Conservation (phyloP, 2,797 vertebrate species). For the Mormyrus hasselquistii region DNA sequence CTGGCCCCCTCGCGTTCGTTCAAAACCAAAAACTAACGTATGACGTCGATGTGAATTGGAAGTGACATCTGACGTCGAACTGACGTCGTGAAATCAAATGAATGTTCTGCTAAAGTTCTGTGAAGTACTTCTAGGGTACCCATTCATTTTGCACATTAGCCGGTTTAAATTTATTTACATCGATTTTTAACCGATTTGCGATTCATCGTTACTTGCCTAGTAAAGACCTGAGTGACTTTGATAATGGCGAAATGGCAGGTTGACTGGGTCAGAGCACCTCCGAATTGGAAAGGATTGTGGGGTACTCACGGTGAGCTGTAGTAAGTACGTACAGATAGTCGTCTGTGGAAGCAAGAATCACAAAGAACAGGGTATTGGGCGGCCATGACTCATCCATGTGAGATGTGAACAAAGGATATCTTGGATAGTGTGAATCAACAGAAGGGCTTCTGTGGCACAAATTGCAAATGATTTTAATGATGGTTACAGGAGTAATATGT, state of each 20-base stretch:
- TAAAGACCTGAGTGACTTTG: not conserved
- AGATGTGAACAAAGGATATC: not conserved
- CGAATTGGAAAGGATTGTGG: not conserved
- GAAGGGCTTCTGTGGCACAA: not conserved
- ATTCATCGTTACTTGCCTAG: no score
- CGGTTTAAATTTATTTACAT: no score
- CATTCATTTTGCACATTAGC: no score
- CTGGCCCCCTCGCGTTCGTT: no score
- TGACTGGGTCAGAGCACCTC: not conserved
- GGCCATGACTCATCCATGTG: not conserved
- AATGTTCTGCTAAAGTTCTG: no score
- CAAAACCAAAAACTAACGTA: no score
- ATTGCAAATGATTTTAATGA: not conserved
- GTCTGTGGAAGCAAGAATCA: not conserved
- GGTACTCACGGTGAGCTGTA: not conserved
- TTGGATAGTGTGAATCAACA: constrained; percentile 3
- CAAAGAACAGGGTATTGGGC: not conserved
- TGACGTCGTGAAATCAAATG: no score
- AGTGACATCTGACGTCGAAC: no score
- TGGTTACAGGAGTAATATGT: not conserved
- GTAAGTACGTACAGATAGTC: not conserved
- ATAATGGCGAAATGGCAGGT: not conserved
- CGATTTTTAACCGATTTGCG: no score
- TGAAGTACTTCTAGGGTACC: no score
- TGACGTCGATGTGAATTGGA: no score